A percentile compares a stretch with the other conserved stretches of the same genome.
These are phyloP conservation scores for Oscheius sp. DNA, from an alignment of 1,140 invertebrate genomes.

Conservation along the genomic window DNA sequence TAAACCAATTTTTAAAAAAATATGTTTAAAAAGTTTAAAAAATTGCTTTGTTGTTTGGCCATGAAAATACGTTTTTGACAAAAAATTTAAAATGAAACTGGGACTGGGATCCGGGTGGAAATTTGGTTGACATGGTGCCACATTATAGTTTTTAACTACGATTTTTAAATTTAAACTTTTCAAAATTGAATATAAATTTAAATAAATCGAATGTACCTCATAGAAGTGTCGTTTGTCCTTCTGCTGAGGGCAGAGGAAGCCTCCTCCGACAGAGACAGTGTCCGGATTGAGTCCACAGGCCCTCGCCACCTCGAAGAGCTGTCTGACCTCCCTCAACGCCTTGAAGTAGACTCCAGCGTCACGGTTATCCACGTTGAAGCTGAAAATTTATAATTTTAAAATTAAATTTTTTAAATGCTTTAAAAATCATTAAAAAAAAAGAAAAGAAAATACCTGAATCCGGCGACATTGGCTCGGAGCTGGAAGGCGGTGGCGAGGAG, in stretches of 20 bases:
- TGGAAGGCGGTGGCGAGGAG: conserved; percentile 14
- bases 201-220: too few species aligned
- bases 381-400: neutral
- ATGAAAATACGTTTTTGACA: too few species aligned
- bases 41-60: too few species aligned
- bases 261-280: conserved; percentile 4
- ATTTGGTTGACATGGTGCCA: too few species aligned
- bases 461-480: conserved; percentile 6
- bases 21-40: too few species aligned
- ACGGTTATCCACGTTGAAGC: conserved; percentile 17
- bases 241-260: neutral
- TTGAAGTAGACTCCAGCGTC: neutral
- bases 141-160: too few species aligned
- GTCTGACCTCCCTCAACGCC: neutral
- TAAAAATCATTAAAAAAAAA: neutral
- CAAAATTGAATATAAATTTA: too few species aligned
- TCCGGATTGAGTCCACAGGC: neutral
- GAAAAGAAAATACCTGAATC: conserved; percentile 13
- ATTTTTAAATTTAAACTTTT: too few species aligned
- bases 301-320: conserved; percentile 11
- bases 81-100: too few species aligned
- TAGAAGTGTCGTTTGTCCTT: neutral
- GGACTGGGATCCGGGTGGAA: too few species aligned
- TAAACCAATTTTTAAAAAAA: too few species aligned
- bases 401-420: too few species aligned